These are phyloP conservation scores for Himantopus leucocephalus DNA, from an alignment of 2,113 vertebrate genomes.

Conservation along the genomic window DNA sequence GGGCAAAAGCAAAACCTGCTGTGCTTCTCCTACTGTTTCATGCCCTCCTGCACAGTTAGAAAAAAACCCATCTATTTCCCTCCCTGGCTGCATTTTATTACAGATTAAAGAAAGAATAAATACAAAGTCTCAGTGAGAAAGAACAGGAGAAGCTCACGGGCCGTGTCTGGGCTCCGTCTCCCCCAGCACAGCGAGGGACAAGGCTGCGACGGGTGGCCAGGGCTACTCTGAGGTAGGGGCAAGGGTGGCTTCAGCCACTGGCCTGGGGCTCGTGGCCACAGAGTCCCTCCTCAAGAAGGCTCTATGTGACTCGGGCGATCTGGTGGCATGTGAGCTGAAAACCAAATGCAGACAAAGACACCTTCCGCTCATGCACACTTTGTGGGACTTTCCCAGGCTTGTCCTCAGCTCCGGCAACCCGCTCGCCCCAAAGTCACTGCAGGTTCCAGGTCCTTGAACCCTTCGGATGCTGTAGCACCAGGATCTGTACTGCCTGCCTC, in stretches of 20 bases:
- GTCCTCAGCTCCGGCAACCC: background rate
- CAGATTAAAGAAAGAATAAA: background rate
- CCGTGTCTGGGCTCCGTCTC: background rate
- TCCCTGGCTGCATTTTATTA: background rate
- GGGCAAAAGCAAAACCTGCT: background rate
- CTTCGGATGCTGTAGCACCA: background rate
- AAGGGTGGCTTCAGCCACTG: background rate
- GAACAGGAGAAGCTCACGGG: background rate
- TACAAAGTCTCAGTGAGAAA: background rate
- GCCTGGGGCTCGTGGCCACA: background rate
- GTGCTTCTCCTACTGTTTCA: background rate
- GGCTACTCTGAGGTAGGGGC: background rate
- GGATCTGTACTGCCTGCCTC: accelerated
- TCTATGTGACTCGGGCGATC: accelerated
- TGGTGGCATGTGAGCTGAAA: background rate
- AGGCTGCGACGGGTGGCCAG: background rate
- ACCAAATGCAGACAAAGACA: too few relatives aligned
- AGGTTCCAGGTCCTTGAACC: background rate
- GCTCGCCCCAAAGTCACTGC: background rate
- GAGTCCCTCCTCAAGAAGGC: background rate
- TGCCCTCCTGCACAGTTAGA: background rate
- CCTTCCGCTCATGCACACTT: accelerated
- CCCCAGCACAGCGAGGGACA: background rate
- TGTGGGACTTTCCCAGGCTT: background rate
- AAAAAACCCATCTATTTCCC: background rate